Base-by-base conservation (phyloP, 2,113 vertebrate genomes). In the Smithornis capensis region DNA sequence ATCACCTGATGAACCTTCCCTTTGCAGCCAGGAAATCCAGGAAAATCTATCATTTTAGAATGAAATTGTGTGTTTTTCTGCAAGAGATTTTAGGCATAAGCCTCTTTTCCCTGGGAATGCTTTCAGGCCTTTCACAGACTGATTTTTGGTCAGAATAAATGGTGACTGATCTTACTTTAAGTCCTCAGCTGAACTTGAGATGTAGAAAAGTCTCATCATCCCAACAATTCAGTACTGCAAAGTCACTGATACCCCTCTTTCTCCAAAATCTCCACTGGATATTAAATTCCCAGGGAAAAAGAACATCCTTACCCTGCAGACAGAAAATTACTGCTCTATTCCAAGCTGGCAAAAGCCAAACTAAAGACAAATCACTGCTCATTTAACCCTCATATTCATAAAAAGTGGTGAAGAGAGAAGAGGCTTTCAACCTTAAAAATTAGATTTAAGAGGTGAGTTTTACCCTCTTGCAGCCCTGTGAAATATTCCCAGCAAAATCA, bases 341-440 rank as follows among this genome's bases (percentile, higher is more conserved):
- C 59, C 38, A 42, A 50, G 47, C 47, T 75, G 89, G 73, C 27
- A 25, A 86, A 89, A 94, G 73, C 52, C 89, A 92, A 92, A 63
- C 60, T 38, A 42, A 78, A 91, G 84, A 78, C 77, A 83, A 78
- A 78, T 89, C 81, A 40, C 78, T 79, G 81, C 74, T 56, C 87
- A 33, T 87, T 96, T 90, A 87, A 94, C 92, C 69, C 52, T 64
- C 92, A 52, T 22, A 52, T 56, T 86, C 65, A 81, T 81, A 70
- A 89, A 77, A 81, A 33, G 8, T n/a, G n/a, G n/a, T 25, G 78
- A 77, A 67, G 50, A 86, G 37, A 92, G 68, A 77, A 77, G 73
- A 87, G 29, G 82, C 45, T 84, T 79, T 82, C 87, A 91, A 40
- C 78, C 57, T 90, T 44, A 85, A 42, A 52, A 85, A 73, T 56